A percentile compares a stretch with the other conserved stretches of the same genome.
phyloP scores from a whole-genome alignment of 2,888 invertebrate species.

The Aphrophora alni region DNA sequence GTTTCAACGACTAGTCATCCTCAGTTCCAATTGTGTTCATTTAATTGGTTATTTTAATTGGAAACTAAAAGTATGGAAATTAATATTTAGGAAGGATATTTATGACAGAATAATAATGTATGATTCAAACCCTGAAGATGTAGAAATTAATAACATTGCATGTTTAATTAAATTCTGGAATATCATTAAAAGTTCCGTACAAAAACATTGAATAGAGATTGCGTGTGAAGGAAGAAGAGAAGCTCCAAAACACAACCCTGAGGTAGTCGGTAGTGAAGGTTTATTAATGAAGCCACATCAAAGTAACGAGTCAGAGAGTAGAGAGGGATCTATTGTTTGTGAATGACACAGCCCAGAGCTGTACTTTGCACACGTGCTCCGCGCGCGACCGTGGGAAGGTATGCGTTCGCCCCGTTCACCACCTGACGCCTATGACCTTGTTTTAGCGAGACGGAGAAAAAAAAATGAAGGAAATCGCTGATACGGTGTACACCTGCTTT shows the following conservation, averaged over 20 bases:
- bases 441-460: background rate
- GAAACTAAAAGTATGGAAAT: no score
- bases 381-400: slow-evolving; percentile 22
- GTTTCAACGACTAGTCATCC: no score
- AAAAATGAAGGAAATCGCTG: no score
- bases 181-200: no score
- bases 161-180: no score
- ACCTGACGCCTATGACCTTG: slow-evolving; percentile 37
- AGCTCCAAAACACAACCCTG: slow-evolving; percentile 4
- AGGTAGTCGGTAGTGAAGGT: background rate
- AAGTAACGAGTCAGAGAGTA: no score
- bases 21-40: no score
- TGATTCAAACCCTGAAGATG: no score
- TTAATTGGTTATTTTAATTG: no score
- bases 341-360: background rate
- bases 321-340: background rate
- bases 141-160: no score
- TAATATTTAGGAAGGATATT: no score
- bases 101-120: no score
- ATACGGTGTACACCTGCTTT: background rate
- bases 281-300: background rate
- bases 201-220: background rate
- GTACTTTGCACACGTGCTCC: slow-evolving; percentile 12
- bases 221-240: background rate
- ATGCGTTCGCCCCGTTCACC: slow-evolving; percentile 34